Evolutionary conservation across 2,113 vertebrate species (phyloP).

Genomic region (Cardinalis cardinalis): DNA sequence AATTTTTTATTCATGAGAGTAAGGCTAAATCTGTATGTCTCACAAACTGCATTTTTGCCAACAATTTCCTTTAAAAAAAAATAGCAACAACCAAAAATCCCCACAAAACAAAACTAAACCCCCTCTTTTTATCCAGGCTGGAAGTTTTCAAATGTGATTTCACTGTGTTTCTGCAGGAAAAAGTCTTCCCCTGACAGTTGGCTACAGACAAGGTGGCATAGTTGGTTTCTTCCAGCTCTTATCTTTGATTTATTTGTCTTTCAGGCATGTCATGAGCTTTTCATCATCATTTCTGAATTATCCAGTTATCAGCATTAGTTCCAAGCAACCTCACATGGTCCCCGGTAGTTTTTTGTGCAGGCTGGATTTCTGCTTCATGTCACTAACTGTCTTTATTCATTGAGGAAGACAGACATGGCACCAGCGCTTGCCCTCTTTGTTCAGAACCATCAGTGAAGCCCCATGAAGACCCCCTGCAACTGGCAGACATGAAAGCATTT

Average conservation of each 20-base stretch:
- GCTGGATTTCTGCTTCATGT: constrained; percentile 34
- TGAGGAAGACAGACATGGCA: neutral
- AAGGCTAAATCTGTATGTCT: neutral
- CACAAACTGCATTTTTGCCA: neutral
- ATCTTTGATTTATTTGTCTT: constrained; percentile 40
- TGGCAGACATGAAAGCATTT: constrained; percentile 29
- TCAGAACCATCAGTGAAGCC: neutral
- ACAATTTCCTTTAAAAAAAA: neutral
- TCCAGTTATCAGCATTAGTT: neutral
- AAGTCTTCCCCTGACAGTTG: neutral
- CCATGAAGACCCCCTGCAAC: neutral
- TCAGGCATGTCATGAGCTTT: constrained; percentile 25
- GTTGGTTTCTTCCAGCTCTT: neutral
- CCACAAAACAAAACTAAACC: accelerated
- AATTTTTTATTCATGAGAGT: neutral
- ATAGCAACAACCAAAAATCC: neutral
- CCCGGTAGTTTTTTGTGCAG: neutral
- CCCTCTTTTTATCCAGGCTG: neutral
- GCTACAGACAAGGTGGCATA: neutral
- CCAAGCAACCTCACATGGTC: constrained; percentile 15
- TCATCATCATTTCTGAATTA: constrained; percentile 43
- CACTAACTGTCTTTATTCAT: constrained; percentile 30
- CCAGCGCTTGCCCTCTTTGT: neutral
- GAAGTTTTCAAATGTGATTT: neutral
- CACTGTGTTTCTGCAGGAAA: neutral